phyloP scores from a whole-genome alignment of 2,797 vertebrate species.

The Cephalopachus bancanus region DNA sequence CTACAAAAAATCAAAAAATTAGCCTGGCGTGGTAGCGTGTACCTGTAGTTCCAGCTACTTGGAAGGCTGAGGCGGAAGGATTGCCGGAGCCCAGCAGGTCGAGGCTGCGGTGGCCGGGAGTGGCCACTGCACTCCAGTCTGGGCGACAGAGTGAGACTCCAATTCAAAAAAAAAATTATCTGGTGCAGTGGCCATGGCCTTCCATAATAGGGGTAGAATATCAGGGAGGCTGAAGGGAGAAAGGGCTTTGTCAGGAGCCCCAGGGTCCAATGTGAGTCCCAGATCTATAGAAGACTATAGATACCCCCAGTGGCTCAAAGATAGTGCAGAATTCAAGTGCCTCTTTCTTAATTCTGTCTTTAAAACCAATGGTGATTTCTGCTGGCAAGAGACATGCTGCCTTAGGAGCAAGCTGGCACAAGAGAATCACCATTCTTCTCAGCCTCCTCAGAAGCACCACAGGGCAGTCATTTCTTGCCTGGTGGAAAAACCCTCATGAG shows the following conservation, averaged over 20 bases:
- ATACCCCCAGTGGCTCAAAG: background rate
- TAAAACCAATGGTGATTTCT: background rate
- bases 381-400: background rate
- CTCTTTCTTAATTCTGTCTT: background rate
- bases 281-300: background rate
- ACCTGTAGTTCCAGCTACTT: too few relatives aligned
- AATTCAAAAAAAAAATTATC: background rate
- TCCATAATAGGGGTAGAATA: background rate
- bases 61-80: too few relatives aligned
- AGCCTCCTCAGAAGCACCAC: background rate
- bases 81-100: too few relatives aligned
- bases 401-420: background rate
- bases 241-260: background rate
- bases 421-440: background rate
- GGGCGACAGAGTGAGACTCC: too few relatives aligned
- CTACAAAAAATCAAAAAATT: too few relatives aligned
- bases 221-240: background rate
- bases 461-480: background rate
- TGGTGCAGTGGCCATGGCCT: background rate
- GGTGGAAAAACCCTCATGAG: background rate
- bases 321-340: background rate
- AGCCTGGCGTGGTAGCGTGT: too few relatives aligned
- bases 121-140: too few relatives aligned
- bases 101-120: too few relatives aligned
- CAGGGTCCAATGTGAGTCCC: background rate